Evolutionary conservation across 2,797 vertebrate species (phyloP), one percentile per base, ranked within the genome.

Genomic region (Novumbra hubbsi): DNA sequence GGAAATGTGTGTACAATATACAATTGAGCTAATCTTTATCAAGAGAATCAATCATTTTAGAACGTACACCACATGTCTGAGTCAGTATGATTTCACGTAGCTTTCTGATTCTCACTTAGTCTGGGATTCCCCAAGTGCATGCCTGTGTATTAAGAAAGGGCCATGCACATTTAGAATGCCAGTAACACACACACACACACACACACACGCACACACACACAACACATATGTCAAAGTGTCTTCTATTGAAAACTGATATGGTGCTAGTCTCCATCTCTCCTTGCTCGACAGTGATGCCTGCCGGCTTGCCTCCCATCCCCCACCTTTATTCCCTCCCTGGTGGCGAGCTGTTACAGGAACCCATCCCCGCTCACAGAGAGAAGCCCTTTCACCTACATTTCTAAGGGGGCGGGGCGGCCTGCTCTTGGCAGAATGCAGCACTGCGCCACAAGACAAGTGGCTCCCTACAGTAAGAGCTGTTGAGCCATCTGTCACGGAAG

Each of bases 361-460:
- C 65, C 65, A 45, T 24, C 67, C 24, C 67, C 19, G 45, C 14
- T 30, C 67, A 24, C 41, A 73, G 72, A 38, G 6, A 69, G 45
- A 60, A 50, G 80, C 74, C 76, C 84, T 87, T 85, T 83, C 82
- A 84, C 84, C 84, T 79, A 85, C 75, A 80, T 85, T 84, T 68
- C 78, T 41, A 71, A 41, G 65, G 41, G 63, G 70, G 49, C 80
- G 74, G 74, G 76, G 78, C 55, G 76, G 76, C 48, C 73, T 80
- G 62, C 45, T 75, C 68, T 71, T 64, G 57, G 28, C 74, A 66
- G 68, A 71, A 60, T 60, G 52, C 70, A 71, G 70, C 52, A 60
- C 28, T 57, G 70, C 69, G 2, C 70, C 52, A 34, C 70, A 34
- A n/a, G 49, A 71, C 49, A 57, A 38, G 48, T 34, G 27, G 30